Evolutionary conservation across 2,888 invertebrate genomes (phyloP), one percentile per base, ranked within the genome.

Genomic region (Acleris laterana): DNA sequence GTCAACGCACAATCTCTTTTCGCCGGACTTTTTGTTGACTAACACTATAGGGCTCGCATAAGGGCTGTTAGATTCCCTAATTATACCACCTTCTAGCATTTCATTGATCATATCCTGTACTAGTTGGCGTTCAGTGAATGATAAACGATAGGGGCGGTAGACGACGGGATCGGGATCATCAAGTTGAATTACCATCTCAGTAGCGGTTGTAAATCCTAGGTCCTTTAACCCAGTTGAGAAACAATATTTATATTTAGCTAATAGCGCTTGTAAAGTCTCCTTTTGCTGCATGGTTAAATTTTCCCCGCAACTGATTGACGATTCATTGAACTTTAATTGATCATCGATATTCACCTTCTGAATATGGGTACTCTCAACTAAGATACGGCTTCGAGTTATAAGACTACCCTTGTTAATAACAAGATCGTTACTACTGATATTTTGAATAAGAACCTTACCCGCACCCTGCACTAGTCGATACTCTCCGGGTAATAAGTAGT

Each of bases 201-300:
- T 11, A 11, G 0, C 32, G 3, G 32, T 32, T 3, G 32, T 32
- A 32, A 32, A 32, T 32, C 32, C 32, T 3, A 32, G 32, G 3
- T 32, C 32, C 5, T 20, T 50, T 50, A 50, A 50, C 6, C 50
- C 1, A 6, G 1, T 50, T 13, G 50, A 50, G 13, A 50, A 50
- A 19, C 50, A 50, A 50, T n/a, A 19, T 13, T 50, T 50, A 3
- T 50, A 50, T 50, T 50, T 50, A 50, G 6, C 50, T 5, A 50
- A 20, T 3, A 50, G 22, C 2, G 13, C 19, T 1, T 22, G 0
- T 22, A 50, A 19, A 0, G 50, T 2, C 19, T 50, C 50, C 22
- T 51, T 51, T 51, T 51, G 51, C 9, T 16, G 1, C 11, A n/a
- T 28, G 0, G 51, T 25, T 25, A 51, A 25, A 25, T 51, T 51